Percentiles rank a stretch among this genome's conserved stretches.
phyloP scores from a whole-genome alignment of 2,113 vertebrate genomes.

The Microcebus ravelobensis region DNA sequence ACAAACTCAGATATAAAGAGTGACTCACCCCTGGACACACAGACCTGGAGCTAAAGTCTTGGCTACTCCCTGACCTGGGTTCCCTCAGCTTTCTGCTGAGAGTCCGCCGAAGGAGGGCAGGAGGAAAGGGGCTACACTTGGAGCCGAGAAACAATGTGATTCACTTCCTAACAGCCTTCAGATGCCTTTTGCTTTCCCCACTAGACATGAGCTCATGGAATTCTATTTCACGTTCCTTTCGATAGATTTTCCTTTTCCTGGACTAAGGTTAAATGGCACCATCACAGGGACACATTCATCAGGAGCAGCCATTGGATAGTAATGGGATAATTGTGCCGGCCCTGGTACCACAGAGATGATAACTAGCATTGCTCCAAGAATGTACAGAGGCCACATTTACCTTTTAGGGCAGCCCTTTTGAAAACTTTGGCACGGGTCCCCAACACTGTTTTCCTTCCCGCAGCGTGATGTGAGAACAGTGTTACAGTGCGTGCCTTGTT shows the following conservation, averaged over 20 bases:
- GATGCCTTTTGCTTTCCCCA: constrained; percentile 71
- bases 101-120: background rate
- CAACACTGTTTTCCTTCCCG: constrained; percentile 70
- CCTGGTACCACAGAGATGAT: constrained; percentile 72
- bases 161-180: constrained; percentile 67
- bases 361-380: constrained; percentile 71
- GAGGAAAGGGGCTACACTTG: constrained; percentile 34
- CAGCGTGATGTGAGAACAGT: constrained; percentile 80
- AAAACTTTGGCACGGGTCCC: constrained; percentile 83
- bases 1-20: background rate
- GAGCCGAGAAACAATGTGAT: constrained; percentile 72
- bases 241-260: constrained; percentile 67
- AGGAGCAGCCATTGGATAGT: constrained; percentile 31
- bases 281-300: constrained; percentile 65
- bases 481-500: constrained; percentile 86
- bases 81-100: background rate
- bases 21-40: background rate
- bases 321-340: constrained; percentile 61
- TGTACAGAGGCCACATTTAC: constrained; percentile 73
- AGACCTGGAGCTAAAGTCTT: background rate
- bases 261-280: constrained; percentile 67
- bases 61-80: background rate
- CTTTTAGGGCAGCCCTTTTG: constrained; percentile 78
- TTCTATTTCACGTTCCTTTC: constrained; percentile 62
- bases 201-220: constrained; percentile 72